Percentiles rank a stretch among this genome's conserved stretches.
phyloP scores from a whole-genome alignment of 2,797 vertebrate species.

The Phalanger gymnotis region DNA sequence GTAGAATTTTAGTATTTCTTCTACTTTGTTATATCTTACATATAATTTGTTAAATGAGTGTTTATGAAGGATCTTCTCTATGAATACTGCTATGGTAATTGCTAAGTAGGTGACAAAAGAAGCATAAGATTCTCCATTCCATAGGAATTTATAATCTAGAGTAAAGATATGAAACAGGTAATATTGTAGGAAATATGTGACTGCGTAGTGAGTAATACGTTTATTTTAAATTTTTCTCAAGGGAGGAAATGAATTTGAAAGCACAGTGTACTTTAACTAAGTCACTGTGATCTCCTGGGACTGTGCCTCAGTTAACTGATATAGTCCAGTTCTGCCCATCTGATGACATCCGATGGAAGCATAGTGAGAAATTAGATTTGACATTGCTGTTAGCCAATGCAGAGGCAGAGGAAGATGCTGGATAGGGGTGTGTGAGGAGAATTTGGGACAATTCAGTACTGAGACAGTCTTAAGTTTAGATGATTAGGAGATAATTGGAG shows the following conservation, averaged over 20 bases:
- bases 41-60: background rate
- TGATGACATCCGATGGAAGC: background rate
- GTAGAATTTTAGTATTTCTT: background rate
- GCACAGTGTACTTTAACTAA: background rate
- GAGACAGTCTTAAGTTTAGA: background rate
- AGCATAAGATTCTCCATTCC: background rate
- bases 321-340: background rate
- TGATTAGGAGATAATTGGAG: constrained; percentile 6
- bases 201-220: background rate
- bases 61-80: background rate
- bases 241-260: background rate
- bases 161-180: background rate
- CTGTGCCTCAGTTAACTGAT: background rate
- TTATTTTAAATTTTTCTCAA: background rate
- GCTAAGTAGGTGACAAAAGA: background rate
- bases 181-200: background rate
- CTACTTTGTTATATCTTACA: background rate
- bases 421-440: background rate
- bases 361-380: background rate
- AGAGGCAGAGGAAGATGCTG: background rate
- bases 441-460: background rate
- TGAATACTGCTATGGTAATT: background rate
- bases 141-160: background rate
- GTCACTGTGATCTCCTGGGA: background rate
- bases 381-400: background rate